Evolutionary conservation across 2,888 invertebrate genomes (phyloP).

Genomic region (Ischnus inquisitorius): DNA sequence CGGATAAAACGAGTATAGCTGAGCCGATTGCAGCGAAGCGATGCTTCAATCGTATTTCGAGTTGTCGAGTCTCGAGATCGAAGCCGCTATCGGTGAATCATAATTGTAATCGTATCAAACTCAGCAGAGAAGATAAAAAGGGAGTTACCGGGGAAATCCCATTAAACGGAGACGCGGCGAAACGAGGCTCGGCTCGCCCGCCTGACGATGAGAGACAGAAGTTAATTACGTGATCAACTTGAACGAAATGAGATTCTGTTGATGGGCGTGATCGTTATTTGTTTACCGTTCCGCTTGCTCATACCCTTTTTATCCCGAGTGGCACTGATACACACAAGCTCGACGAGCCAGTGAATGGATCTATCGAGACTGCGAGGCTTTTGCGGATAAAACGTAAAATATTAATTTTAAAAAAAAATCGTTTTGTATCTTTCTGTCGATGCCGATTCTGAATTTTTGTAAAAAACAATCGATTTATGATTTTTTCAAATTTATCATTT

Average conservation of each 20-base stretch:
- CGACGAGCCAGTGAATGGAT: conserved; percentile 12
- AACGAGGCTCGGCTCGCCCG: background rate
- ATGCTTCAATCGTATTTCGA: background rate
- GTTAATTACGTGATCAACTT: conserved; percentile 60
- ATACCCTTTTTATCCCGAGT: conserved; percentile 1
- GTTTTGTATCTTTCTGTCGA: too few relatives aligned
- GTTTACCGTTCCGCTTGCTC: conserved; percentile 29
- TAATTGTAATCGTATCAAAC: conserved; percentile 3
- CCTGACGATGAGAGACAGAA: conserved; percentile 34
- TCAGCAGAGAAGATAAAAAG: background rate
- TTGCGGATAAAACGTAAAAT: background rate
- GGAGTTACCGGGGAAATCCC: conserved; percentile 1
- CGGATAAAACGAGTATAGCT: background rate
- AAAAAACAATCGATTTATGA: too few relatives aligned
- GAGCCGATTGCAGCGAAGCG: background rate
- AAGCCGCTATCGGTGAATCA: background rate
- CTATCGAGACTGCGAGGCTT: background rate
- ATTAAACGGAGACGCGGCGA: background rate
- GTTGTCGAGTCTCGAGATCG: background rate
- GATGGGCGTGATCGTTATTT: conserved; percentile 53
- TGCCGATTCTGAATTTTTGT: too few relatives aligned
- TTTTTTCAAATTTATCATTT: too few relatives aligned
- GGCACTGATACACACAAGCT: background rate
- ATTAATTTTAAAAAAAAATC: background rate
- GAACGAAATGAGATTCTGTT: conserved; percentile 55